Percentiles rank a stretch among this genome's conserved stretches.
These are phyloP conservation scores for Agriotes lineatus DNA, from an alignment of 2,888 invertebrate species.

Conservation along the genomic window DNA sequence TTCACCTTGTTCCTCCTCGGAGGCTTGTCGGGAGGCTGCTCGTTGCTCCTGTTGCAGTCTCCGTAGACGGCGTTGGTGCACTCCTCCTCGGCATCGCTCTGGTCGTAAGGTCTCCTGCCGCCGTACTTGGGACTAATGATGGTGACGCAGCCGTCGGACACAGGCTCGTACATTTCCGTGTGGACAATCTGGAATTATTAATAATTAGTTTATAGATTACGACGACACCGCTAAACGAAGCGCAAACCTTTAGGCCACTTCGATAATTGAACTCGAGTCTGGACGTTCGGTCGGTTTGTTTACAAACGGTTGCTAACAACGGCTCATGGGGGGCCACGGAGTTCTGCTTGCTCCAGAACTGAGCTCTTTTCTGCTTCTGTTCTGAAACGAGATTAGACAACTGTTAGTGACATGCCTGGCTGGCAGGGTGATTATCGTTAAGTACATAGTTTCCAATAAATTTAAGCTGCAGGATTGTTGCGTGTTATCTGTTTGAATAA, in stretches of 20 bases:
- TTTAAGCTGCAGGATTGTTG: conserved; percentile 7
- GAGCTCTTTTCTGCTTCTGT: conserved; percentile 2
- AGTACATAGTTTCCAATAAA: conserved; percentile 14
- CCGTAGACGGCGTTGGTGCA: conserved; percentile 35
- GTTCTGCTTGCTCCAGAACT: conserved; percentile 12
- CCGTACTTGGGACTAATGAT: conserved; percentile 52
- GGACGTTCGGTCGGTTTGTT: neutral
- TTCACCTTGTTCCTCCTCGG: conserved; percentile 52
- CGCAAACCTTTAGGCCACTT: conserved; percentile 45
- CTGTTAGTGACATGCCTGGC: neutral
- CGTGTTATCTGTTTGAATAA: conserved; percentile 22
- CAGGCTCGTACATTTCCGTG: conserved; percentile 63
- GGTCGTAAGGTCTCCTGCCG: conserved; percentile 42
- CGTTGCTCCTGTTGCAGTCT: conserved; percentile 36
- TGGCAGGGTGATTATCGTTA: conserved; percentile 14
- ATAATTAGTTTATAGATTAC: conserved; percentile 36
- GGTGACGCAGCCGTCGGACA: conserved; percentile 59
- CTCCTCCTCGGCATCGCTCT: conserved; percentile 54
- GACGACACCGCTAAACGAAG: conserved; percentile 1
- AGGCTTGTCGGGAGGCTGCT: conserved; percentile 55
- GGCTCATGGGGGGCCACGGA: conserved; percentile 11
- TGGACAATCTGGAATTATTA: conserved; percentile 52
- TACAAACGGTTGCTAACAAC: neutral
- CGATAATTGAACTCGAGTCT: conserved; percentile 44
- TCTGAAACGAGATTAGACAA: conserved; percentile 12